Base-by-base conservation (phyloP, 2,797 vertebrate genomes). In the Sebastes umbrosus region DNA sequence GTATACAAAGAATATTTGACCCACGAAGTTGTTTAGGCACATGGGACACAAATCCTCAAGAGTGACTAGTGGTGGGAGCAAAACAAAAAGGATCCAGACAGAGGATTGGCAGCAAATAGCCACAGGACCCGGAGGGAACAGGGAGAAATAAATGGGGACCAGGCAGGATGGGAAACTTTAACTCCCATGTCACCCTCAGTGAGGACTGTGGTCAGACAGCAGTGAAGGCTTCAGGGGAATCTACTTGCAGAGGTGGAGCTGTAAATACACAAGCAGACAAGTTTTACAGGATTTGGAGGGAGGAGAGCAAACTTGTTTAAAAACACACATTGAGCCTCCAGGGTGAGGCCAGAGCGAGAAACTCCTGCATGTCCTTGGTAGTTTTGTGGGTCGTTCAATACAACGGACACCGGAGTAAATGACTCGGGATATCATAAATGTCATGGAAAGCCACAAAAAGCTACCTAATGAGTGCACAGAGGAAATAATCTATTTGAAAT, bases 381-480 rank as follows among this genome's bases (percentile, higher is more conserved):
- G 18, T 46, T 46, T 52, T 73, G 31, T 39, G 31, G 20, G 16
- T 29, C 4, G 8, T 58, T 73, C 34, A 52, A 6, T 22, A 34
- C 10, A 27, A 14, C 5, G 10, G 36, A 43, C 77, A 68, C 14
- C 18, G 3, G 34, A 65, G 39, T 63, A 46, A 63, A 54, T 32
- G 54, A 60, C 55, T 69, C 27, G 31, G 31, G n/a, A 22, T 54
- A 73, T 76, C 31, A 46, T 31, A 77, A 58, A 77, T 69, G 52
- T 80, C 63, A 72, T 2, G 16, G 12, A 46, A 46, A 57, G 22
- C 9, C 58, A 57, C 10, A 69, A 64, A 64, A 64, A 63, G 27
- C 62, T 16, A 54, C 6, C 6, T 6, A 34, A 59, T 18, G 39
- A 46, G 25, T 32, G 24, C n/a, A 27, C 58, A 59, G 36, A 59